Evolutionary conservation across 2,888 invertebrate species (phyloP), one percentile per base, ranked within the genome.

Genomic region (Orthosia gothica): DNA sequence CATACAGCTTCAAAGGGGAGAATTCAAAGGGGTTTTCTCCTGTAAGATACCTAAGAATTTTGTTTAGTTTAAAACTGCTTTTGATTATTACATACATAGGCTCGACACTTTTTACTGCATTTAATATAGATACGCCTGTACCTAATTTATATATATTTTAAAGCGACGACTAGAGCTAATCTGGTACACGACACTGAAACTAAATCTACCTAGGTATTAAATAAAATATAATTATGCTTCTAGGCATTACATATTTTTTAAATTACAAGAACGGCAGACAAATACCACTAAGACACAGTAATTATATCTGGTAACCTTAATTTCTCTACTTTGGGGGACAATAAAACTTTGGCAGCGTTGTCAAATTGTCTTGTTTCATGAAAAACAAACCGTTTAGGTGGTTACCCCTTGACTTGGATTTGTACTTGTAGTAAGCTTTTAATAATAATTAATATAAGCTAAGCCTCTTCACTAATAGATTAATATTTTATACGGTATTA

Each of bases 281-380:
- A 11, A 61, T 16, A 32, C 16, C n/a, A 55, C 32, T 59, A 18
- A 40, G 47, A 55, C 23, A 9, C 7, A 20, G 49, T 74, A 40
- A 74, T 75, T 40, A 63, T 40, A 32, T 49, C 62, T 61, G n/a
- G 64, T 16, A 49, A 50, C 49, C 49, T 49, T 75, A 74, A 63
- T 75, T 75, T 49, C 23, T 16, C 12, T 18, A 15, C 32, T 75
- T 20, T 23, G 40, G 13, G 13, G n/a, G n/a, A 49, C 23, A 5
- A 40, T 75, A 49, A 63, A 75, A 49, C 49, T 55, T 40, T 13
- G 40, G 2, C 32, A 13, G 4, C n/a, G 16, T 45, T 50, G 11
- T 15, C 16, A 49, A 49, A 47, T 75, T n/a, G 16, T 63, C 54
- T 62, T 40, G 32, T 40, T 58, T 55, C 20, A 47, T n/a, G 74